Base-by-base conservation (phyloP, 2,113 vertebrate species). In the Eubucco bourcierii region DNA sequence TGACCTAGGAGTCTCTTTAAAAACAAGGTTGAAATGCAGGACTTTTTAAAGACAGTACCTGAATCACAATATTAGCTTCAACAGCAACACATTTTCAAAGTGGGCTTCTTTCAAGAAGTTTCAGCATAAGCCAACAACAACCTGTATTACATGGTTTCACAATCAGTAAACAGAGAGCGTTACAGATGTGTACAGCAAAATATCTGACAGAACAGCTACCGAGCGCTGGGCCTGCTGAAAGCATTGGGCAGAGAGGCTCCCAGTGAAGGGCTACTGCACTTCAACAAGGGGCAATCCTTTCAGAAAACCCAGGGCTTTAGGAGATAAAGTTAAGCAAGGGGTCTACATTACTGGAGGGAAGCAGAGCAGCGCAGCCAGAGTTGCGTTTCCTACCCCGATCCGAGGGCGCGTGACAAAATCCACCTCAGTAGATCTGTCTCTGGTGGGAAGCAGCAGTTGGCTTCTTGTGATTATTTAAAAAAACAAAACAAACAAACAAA, bases 61-160 rank as follows among this genome's bases (percentile, higher is more conserved):
- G 98, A 97, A 97, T 98, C 97, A 97, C 97, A 98, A 98, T 98
- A 98, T 98, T 98, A 98, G 98, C 98, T 98, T 98, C 98, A 98
- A 98, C 98, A 97, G 98, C 98, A 98, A 98, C 98, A 98, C 97
- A 98, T 98, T 98, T 98, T 98, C 98, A 98, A 98, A 98, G 98
- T 97, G 96, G 98, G 97, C 98, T 98, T 98, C 98, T 97, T 98
- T 98, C 98, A 98, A 98, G 98, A 98, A 98, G 98, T 98, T 98
- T 98, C 98, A 98, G 98, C 98, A 98, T 98, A 98, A 98, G 98
- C 98, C 98, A 98, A 98, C 97, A 98, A 98, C 97, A 98, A 98
- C 98, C 98, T 98, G 98, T 98, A 98, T 98, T 98, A 98, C 98
- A 98, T 96, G 97, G 98, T 98, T 98, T 98, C 97, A 98, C 96